Percentiles rank a stretch among this genome's conserved stretches.
phyloP scores from a whole-genome alignment of 2,797 vertebrate genomes.

The Decapterus maruadsi region DNA sequence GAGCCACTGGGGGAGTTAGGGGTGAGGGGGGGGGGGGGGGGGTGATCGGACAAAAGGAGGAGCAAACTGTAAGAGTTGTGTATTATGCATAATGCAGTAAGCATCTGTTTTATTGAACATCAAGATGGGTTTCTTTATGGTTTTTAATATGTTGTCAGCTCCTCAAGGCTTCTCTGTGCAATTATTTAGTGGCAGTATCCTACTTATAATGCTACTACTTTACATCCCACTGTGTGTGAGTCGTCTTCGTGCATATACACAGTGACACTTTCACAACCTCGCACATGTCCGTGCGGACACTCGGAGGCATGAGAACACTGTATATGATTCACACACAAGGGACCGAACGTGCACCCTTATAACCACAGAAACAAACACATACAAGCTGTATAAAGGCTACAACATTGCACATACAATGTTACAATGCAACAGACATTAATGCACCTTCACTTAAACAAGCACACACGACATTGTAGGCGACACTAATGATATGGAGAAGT shows the following conservation, averaged over 20 bases:
- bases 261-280: neutral
- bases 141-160: conserved; percentile 74
- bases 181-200: conserved; percentile 46
- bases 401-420: neutral
- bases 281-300: neutral
- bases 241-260: neutral
- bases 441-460: conserved; percentile 5
- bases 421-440: conserved; percentile 4
- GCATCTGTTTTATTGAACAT: conserved; percentile 54
- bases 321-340: neutral
- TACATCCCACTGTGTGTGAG: conserved; percentile 34
- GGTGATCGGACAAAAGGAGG: neutral
- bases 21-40: neutral
- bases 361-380: neutral
- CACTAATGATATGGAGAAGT: conserved; percentile 71
- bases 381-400: conserved; percentile 1
- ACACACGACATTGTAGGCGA: conserved; percentile 19
- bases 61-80: neutral
- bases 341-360: neutral
- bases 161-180: conserved; percentile 50
- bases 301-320: neutral
- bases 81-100: conserved; percentile 60
- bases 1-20: neutral
- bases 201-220: conserved; percentile 44
- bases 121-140: conserved; percentile 67